Conservation (phyloP, 2,113 vertebrate species). For the Spizaetus ornatus region DNA sequence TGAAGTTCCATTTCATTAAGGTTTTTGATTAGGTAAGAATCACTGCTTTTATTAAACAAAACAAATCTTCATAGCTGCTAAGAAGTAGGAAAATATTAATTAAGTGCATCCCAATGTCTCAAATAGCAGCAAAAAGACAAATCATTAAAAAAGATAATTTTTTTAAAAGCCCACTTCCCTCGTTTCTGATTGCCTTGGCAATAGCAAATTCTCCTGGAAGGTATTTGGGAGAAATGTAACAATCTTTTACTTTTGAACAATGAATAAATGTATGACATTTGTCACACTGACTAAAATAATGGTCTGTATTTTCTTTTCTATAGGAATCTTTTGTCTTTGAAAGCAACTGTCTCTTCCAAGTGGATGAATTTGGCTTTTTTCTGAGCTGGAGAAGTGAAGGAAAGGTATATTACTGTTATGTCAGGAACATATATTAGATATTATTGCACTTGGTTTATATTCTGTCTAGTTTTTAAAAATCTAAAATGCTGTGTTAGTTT, state of each 20-base stretch:
- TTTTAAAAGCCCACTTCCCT: neutral
- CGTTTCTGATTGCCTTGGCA: neutral
- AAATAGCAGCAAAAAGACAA: neutral
- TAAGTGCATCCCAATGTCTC: neutral
- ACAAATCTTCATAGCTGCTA: neutral
- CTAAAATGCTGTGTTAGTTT: neutral
- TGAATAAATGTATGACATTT: neutral
- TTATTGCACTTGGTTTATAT: neutral
- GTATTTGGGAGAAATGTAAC: neutral
- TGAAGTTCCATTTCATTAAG: neutral
- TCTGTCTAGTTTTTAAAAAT: neutral
- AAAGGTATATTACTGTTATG: constrained; percentile 79
- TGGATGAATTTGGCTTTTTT: constrained; percentile 97
- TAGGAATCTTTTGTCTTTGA: constrained; percentile 96
- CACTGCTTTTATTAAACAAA: neutral
- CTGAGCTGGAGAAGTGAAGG: constrained; percentile 97
- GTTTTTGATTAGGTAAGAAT: neutral
- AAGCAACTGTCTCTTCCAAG: constrained; percentile 90
- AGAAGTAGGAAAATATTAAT: neutral
- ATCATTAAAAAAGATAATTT: neutral
- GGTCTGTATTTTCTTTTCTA: constrained; percentile 18
- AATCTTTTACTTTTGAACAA: neutral
- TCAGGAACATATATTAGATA: neutral
- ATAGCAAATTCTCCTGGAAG: neutral
- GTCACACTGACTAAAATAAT: neutral